Conservation (phyloP, 2,888 invertebrate species). For the Philhelius pedissequus region DNA sequence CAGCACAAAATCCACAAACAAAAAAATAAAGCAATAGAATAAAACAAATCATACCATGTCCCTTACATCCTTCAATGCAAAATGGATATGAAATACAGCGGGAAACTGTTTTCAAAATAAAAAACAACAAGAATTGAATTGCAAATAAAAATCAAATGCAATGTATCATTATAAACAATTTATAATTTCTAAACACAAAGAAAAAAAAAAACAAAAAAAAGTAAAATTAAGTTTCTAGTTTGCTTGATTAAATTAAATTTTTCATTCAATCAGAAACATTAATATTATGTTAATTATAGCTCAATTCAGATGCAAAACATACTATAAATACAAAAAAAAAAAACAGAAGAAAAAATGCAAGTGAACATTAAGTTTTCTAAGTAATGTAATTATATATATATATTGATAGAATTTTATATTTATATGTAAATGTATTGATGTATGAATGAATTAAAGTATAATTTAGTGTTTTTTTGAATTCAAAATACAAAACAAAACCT, state of each 20-base stretch:
- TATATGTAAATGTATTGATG: conserved; percentile 66
- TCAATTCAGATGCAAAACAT: conserved; percentile 53
- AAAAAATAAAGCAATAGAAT: conserved; percentile 29
- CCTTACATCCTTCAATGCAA: background rate
- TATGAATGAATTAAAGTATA: conserved; percentile 61
- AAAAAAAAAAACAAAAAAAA: background rate
- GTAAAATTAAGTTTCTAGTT: conserved; percentile 30
- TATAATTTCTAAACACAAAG: conserved; percentile 5
- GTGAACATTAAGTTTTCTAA: conserved; percentile 65
- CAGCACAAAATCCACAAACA: conserved; percentile 30
- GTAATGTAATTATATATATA: conserved; percentile 49
- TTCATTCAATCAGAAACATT: conserved; percentile 29
- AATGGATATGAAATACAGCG: conserved; percentile 36
- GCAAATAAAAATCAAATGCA: conserved; percentile 10
- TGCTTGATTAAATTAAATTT: conserved; percentile 19
- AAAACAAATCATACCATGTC: conserved; percentile 1
- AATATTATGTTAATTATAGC: conserved; percentile 25
- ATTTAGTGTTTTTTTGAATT: conserved; percentile 19
- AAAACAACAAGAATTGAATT: background rate
- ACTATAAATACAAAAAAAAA: conserved; percentile 35
- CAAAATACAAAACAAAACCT: conserved; percentile 10
- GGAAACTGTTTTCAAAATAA: conserved; percentile 62
- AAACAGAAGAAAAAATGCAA: conserved; percentile 47
- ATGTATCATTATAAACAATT: background rate
- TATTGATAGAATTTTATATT: conserved; percentile 67